Conservation (phyloP, 2,888 invertebrate genomes). For the Fragum sueziense region DNA sequence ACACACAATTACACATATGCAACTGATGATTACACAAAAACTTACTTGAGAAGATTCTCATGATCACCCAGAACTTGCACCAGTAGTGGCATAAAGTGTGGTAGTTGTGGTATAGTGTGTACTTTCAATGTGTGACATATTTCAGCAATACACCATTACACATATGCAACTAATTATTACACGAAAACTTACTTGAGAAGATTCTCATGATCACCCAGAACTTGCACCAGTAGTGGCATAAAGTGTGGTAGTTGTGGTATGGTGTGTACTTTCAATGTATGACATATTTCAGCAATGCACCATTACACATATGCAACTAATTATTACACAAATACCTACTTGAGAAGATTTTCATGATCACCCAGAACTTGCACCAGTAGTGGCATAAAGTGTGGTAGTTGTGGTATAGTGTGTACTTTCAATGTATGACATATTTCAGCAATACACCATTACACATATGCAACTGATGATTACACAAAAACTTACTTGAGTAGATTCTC, state of each 20-base stretch:
- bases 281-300: slow-evolving; percentile 88
- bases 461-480: too few relatives aligned
- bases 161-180: slow-evolving; percentile 62
- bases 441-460: too few relatives aligned
- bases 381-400: slow-evolving; percentile 91
- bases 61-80: slow-evolving; percentile 66
- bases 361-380: slow-evolving; percentile 70
- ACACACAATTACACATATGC: slow-evolving; percentile 81
- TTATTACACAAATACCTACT: slow-evolving; percentile 76
- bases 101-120: slow-evolving; percentile 89
- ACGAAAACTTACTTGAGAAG: slow-evolving; percentile 55
- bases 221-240: slow-evolving; percentile 85
- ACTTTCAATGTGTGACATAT: slow-evolving; percentile 89
- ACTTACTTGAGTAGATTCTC: slow-evolving; percentile 60
- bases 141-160: slow-evolving; percentile 86
- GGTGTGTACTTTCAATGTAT: slow-evolving; percentile 89
- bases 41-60: slow-evolving; percentile 60
- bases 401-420: slow-evolving; percentile 89
- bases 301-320: too few relatives aligned
- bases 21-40: too few relatives aligned
- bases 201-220: slow-evolving; percentile 62
- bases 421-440: slow-evolving; percentile 91
- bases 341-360: slow-evolving; percentile 57
- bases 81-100: slow-evolving; percentile 89
- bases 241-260: slow-evolving; percentile 89